phyloP scores from a whole-genome alignment of 1,140 invertebrate genomes.

The Chironomus tepperi region DNA sequence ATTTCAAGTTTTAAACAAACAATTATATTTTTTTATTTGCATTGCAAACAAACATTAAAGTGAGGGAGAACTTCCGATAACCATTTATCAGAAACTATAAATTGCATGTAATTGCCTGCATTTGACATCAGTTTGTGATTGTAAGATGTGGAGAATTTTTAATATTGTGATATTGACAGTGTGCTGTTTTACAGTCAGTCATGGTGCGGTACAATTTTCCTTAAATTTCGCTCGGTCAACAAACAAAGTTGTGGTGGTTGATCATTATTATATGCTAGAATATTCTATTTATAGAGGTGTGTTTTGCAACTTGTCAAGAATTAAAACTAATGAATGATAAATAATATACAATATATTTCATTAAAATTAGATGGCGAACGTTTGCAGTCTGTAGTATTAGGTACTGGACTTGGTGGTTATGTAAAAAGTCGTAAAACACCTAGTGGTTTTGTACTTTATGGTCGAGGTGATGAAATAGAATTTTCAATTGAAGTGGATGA shows the following conservation, averaged over 20 bases:
- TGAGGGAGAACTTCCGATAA: background rate
- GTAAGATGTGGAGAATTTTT: background rate
- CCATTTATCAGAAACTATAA: constrained; percentile 7
- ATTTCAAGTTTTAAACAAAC: constrained; percentile 1
- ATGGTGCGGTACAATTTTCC: background rate
- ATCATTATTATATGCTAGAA: constrained; percentile 3
- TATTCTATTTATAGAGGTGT: constrained; percentile 18
- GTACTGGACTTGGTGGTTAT: background rate
- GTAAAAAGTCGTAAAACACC: background rate
- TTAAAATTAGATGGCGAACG: background rate
- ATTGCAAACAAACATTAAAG: background rate
- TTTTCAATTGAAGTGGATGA: constrained; percentile 17
- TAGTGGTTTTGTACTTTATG: background rate
- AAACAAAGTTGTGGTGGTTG: background rate
- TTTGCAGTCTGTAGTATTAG: background rate
- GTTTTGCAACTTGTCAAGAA: background rate
- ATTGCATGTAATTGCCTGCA: background rate
- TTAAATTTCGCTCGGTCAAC: constrained; percentile 7
- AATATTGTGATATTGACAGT: background rate
- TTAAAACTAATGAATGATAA: background rate
- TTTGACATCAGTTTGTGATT: background rate
- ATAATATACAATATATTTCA: background rate
- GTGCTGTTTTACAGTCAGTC: background rate
- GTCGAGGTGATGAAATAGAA: constrained; percentile 18
- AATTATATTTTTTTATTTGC: background rate